Evolutionary conservation across 2,113 vertebrate genomes (phyloP), one percentile per base, ranked within the genome.

Genomic region (Saccopteryx leptura): DNA sequence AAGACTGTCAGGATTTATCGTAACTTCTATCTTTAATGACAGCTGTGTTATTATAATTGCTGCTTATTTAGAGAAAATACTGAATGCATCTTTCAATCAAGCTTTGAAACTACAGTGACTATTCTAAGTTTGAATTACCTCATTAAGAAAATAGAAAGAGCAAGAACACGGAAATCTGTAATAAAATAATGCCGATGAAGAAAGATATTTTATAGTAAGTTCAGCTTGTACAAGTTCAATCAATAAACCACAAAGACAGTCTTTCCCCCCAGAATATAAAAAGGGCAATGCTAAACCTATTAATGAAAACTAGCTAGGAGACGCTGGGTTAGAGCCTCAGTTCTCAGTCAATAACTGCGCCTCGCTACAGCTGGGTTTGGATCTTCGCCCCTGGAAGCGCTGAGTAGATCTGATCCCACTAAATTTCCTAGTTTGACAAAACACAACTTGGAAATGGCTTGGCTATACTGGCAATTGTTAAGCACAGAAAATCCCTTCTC

Each of bases 401-500:
- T 79, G 33, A 94, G 88, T 60, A 95, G 90, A 95, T 86, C 50
- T 84, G 87, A 95, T 96, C 50, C 26, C 52, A 96, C 88, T 97
- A 97, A 84, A 96, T 96, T 97, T 98, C 93, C 84, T 94, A 96
- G 95, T 94, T 80, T 93, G 93, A 96, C 87, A 96, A 98, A 98
- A 96, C 90, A 95, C 85, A 96, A 93, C 83, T 95, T 97, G 96
- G 75, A 97, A 97, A 66, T 93, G 46, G 71, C 21, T 61, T 94
- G 65, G 94, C 87, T 85, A 89, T 85, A 89, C 76, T 96, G 90
- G 93, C 95, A 97, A 92, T 93, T 94, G 89, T 94, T 93, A 91
- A 95, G 92, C 84, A 96, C 92, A 96, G 91, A 96, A 97, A 97
- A 96, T 93, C 83, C 86, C 65, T 97, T 91, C 89, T 95, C 86